phyloP scores from a whole-genome alignment of 2,113 vertebrate genomes.

The Parotia lawesii region DNA sequence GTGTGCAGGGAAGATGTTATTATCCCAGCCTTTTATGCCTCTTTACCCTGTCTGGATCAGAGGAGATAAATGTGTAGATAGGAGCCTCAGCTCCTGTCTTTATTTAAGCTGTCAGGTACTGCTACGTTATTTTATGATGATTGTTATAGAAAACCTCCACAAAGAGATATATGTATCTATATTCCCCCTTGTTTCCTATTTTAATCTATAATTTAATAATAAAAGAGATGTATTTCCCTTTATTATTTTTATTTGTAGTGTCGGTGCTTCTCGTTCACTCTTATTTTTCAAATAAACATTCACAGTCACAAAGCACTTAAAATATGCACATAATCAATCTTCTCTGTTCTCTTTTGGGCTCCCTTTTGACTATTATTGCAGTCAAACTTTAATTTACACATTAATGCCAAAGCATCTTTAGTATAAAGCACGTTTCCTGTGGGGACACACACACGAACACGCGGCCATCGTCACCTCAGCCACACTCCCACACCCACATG shows the following conservation, averaged over 20 bases:
- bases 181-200: slow-evolving; percentile 11
- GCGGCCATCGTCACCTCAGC: accelerated
- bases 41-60: slow-evolving; percentile 56
- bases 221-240: slow-evolving; percentile 54
- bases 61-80: slow-evolving; percentile 60
- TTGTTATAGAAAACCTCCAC: slow-evolving; percentile 55
- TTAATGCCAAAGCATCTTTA: not conserved
- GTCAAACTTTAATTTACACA: slow-evolving; percentile 27
- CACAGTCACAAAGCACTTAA: slow-evolving; percentile 48
- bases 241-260: slow-evolving; percentile 51
- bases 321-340: slow-evolving; percentile 61
- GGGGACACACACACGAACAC: accelerated
- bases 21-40: slow-evolving; percentile 54
- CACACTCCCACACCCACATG: accelerated
- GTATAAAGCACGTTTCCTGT: not conserved
- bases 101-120: slow-evolving; percentile 54
- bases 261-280: not conserved
- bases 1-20: slow-evolving; percentile 49
- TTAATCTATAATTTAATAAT: slow-evolving; percentile 68
- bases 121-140: slow-evolving; percentile 59
- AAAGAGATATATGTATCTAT: slow-evolving; percentile 49
- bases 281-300: slow-evolving; percentile 31
- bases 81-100: slow-evolving; percentile 50
- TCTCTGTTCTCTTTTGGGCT: slow-evolving; percentile 10
- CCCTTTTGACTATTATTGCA: slow-evolving; percentile 15